Conservation (phyloP, 2,797 vertebrate genomes). For the Gymnodraco acuticeps region DNA sequence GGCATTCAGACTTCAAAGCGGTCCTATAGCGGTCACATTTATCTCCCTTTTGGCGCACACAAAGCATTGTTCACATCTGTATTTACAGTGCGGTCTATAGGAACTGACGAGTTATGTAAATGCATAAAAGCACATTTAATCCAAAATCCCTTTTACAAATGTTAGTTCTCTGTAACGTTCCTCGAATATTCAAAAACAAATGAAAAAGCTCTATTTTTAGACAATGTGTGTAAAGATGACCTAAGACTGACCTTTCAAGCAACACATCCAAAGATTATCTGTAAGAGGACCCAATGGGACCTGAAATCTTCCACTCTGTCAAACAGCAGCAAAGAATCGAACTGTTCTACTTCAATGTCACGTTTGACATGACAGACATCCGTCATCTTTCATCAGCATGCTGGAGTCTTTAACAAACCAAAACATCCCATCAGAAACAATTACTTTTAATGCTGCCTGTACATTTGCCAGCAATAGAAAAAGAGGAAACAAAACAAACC, state of each 20-base stretch:
- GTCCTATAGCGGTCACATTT: no score
- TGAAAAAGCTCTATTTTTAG: background rate
- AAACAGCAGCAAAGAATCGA: slow-evolving; percentile 23
- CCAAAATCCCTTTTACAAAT: no score
- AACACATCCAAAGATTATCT: slow-evolving; percentile 1
- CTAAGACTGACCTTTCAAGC: slow-evolving; percentile 8
- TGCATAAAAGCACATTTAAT: no score
- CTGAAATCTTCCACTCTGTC: slow-evolving; percentile 1
- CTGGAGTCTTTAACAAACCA: slow-evolving; percentile 27
- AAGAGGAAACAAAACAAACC: slow-evolving; percentile 23
- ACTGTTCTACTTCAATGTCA: slow-evolving; percentile 27
- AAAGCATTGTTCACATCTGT: no score
- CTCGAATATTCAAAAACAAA: slow-evolving; percentile 34
- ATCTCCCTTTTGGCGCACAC: no score
- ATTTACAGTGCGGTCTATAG: no score
- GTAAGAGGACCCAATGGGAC: background rate
- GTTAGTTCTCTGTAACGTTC: background rate
- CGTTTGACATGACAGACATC: slow-evolving; percentile 36
- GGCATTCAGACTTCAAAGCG: no score
- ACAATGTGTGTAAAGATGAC: slow-evolving; percentile 13
- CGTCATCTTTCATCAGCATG: slow-evolving; percentile 39
- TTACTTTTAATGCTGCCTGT: slow-evolving; percentile 29
- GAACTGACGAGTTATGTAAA: no score
- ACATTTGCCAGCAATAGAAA: slow-evolving; percentile 15
- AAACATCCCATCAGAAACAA: slow-evolving; percentile 34